Evolutionary conservation across 2,113 vertebrate genomes (phyloP).

Genomic region (Naja naja): DNA sequence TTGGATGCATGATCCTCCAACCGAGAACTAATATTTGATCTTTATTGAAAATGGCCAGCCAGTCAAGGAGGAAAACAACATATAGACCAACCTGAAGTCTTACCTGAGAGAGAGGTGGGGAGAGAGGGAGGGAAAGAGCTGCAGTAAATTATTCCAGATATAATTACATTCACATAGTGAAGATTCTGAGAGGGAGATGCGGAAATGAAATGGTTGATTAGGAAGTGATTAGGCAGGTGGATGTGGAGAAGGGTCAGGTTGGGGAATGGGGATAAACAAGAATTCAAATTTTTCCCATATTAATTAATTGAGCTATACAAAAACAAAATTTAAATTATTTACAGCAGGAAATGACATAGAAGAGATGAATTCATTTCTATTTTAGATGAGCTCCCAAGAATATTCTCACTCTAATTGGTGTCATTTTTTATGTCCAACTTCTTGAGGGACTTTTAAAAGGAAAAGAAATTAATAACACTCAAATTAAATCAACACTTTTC

Average conservation of each 20-base stretch:
- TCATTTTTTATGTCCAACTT: neutral
- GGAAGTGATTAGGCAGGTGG: neutral
- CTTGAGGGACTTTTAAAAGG: neutral
- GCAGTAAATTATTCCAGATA: neutral
- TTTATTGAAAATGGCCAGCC: constrained; percentile 83
- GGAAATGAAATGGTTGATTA: neutral
- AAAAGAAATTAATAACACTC: neutral
- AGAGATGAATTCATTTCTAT: neutral
- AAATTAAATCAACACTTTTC: neutral
- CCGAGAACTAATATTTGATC: constrained; percentile 88
- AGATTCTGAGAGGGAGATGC: neutral
- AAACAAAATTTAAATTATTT: neutral
- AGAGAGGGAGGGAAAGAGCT: neutral
- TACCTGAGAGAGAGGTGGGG: constrained; percentile 70
- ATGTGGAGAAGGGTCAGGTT: neutral
- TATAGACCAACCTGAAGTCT: constrained; percentile 88
- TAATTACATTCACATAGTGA: neutral
- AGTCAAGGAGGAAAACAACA: constrained; percentile 87
- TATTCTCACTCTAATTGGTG: neutral
- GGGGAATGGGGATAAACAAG: neutral
- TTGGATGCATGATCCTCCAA: constrained; percentile 89
- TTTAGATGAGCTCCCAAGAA: neutral
- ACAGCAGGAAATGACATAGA: neutral
- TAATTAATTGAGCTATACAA: neutral
- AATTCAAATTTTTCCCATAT: neutral